These are phyloP conservation scores for Columba guinea DNA, from an alignment of 2,797 vertebrate species.

Conservation along the genomic window DNA sequence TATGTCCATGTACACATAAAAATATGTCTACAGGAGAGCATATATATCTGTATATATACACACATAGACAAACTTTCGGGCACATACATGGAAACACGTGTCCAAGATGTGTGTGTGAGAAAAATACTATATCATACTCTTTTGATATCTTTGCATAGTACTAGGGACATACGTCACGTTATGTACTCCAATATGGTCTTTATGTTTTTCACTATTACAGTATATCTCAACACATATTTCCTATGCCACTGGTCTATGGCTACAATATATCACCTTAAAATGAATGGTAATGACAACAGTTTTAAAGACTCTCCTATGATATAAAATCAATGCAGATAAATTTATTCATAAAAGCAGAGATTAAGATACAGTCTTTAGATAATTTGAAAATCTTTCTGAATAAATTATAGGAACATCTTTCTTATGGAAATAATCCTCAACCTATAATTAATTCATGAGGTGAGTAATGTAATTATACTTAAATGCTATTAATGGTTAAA, in stretches of 20 bases:
- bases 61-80: background rate
- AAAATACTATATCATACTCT: background rate
- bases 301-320: background rate
- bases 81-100: background rate
- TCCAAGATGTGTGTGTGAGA: background rate
- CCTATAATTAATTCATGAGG: slow-evolving; percentile 8
- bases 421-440: background rate
- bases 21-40: background rate
- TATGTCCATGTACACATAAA: background rate
- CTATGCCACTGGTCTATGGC: background rate
- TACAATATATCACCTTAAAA: background rate
- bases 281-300: background rate
- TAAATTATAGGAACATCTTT: slow-evolving; percentile 1
- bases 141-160: background rate
- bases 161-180: background rate
- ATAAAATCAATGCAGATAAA: background rate
- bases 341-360: background rate
- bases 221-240: background rate
- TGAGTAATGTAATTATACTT: background rate
- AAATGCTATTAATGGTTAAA: background rate
- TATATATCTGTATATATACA: background rate
- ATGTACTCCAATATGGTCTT: background rate
- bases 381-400: background rate
- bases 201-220: background rate
- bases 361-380: background rate